Percentiles rank a stretch among this genome's conserved stretches.
Conservation (phyloP, 2,888 invertebrate genomes). For the Cheilosia urbana region DNA sequence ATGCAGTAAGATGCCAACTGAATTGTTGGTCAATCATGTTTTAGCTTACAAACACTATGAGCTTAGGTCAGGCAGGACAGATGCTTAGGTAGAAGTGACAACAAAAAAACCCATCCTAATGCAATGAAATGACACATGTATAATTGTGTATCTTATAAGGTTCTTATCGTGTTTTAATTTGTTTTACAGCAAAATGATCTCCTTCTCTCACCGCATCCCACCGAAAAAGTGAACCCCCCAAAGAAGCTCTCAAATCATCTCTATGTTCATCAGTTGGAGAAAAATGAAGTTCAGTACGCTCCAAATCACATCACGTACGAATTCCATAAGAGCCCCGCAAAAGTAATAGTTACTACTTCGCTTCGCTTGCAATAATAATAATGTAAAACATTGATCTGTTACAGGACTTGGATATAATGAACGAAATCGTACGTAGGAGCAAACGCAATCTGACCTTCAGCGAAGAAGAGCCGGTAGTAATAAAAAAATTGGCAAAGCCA, state of each 20-base stretch:
- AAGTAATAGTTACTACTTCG: constrained; percentile 77
- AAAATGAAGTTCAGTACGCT: constrained; percentile 82
- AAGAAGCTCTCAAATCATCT: constrained; percentile 84
- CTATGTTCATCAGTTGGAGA: constrained; percentile 86
- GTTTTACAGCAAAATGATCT: constrained; percentile 82
- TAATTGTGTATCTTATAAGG: too few species aligned
- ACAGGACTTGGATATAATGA: constrained; percentile 81
- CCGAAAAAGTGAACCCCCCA: constrained; percentile 83
- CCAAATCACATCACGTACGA: constrained; percentile 81
- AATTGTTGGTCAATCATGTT: too few species aligned
- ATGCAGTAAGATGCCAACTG: too few species aligned
- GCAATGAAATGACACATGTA: too few species aligned
- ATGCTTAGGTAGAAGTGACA: too few species aligned
- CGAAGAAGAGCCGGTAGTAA: constrained; percentile 76
- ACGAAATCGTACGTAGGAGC: constrained; percentile 80
- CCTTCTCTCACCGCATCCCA: constrained; percentile 90
- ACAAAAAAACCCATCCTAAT: too few species aligned
- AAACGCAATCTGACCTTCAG: constrained; percentile 81
- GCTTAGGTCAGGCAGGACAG: too few species aligned
- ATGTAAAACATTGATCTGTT: constrained; percentile 8
- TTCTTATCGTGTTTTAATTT: not conserved
- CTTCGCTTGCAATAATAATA: not conserved
- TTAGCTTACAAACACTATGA: too few species aligned
- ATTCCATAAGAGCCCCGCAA: constrained; percentile 82
- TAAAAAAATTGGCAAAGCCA: constrained; percentile 54